These are phyloP conservation scores for Oncorhynchus nerka DNA, from an alignment of 2,113 vertebrate genomes.

Conservation along the genomic window DNA sequence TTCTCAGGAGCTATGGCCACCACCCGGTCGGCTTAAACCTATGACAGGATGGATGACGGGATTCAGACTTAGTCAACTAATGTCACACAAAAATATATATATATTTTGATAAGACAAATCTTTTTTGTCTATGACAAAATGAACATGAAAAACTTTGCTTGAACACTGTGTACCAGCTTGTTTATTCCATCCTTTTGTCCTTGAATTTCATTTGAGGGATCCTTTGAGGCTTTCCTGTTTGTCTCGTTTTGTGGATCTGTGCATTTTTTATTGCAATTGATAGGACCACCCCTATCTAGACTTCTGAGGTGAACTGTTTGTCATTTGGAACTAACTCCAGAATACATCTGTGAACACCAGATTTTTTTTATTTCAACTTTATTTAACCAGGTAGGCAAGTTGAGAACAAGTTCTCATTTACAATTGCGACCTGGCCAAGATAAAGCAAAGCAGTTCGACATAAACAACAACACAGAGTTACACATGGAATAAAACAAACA, in stretches of 20 bases:
- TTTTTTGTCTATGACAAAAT: slow-evolving; percentile 16
- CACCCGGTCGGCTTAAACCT: not conserved
- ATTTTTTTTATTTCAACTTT: too few relatives aligned
- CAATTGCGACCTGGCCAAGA: too few relatives aligned
- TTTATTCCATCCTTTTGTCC: not conserved
- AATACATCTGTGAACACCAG: slow-evolving; percentile 21
- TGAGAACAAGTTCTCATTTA: too few relatives aligned
- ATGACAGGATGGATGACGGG: not conserved
- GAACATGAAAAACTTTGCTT: slow-evolving; percentile 16
- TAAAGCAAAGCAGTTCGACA: too few relatives aligned
- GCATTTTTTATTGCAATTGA: slow-evolving; percentile 37
- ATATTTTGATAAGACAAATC: too few relatives aligned
- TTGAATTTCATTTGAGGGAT: slow-evolving; percentile 27
- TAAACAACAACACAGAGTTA: too few relatives aligned
- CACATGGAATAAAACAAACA: too few relatives aligned
- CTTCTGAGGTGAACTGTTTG: slow-evolving; percentile 18
- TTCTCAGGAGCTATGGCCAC: not conserved
- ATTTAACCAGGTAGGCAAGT: too few relatives aligned
- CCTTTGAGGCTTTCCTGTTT: slow-evolving; percentile 28
- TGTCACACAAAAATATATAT: not conserved
- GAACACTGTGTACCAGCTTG: slow-evolving; percentile 6
- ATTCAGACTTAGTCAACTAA: not conserved
- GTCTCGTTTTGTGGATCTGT: slow-evolving; percentile 10
- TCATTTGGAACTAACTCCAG: slow-evolving; percentile 22
- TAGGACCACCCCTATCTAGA: slow-evolving; percentile 1